Evolutionary conservation across 2,113 vertebrate species (phyloP), one percentile per base, ranked within the genome.

Genomic region (Dascyllus trimaculatus): DNA sequence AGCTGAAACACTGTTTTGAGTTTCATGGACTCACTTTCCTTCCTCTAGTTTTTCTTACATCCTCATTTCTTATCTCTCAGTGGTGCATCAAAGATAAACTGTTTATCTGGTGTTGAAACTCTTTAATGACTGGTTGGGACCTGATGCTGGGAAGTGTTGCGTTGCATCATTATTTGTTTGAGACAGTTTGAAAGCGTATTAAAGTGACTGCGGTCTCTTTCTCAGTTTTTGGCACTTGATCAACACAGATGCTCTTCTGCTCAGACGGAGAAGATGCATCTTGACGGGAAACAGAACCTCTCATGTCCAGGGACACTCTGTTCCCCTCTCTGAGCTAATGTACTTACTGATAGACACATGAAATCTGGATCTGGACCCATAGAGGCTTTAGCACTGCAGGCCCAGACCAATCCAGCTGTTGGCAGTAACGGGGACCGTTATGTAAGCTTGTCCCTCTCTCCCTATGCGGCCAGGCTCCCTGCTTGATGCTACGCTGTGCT

Each of bases 401-500:
- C 66, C 86, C 7, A 21, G 78, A 67, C 58, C 46, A 22, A 78
- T 78, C 80, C 88, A 88, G 85, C 85, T 90, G 90, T 69, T 85
- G 81, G 79, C 63, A 75, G 85, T 78, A 69, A 82, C 0, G 0
- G 35, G 73, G 85, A 60, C 62, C 49, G 68, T 93, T 93, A 91
- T 38, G 60, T 85, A 92, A 91, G 84, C 2, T 0, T 32, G 68
- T 78, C 90, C 75, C 65, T 81, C 64, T 85, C 73, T 75, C 69
- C 59, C 46, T 62, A 19, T 69, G 74, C 29, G 11, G 45, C 79
- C 57, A 45, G 43, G 61, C 65, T 73, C 48, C 68, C 65, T 69
- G 38, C 81, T 64, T 82, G 63, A 79, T 58, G 56, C 70, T 80
- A 79, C 26, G 53, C 82, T 84, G 85, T 26, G 78, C 71, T 38